Conservation (phyloP, 2,888 invertebrate species). For the Xylota segnis region DNA sequence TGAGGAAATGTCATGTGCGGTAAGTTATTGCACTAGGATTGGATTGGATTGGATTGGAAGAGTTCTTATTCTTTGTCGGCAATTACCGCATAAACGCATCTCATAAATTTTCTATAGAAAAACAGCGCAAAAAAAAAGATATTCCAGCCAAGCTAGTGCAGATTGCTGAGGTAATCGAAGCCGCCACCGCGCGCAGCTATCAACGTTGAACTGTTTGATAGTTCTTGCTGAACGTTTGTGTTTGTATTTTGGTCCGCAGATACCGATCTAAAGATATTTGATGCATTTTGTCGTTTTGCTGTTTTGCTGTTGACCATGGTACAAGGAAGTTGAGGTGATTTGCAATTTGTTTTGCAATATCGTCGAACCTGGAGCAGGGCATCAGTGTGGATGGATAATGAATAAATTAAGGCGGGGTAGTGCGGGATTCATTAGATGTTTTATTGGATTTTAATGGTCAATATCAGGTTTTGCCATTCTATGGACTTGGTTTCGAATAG, state of each 20-base stretch:
- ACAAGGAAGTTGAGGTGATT: conserved; percentile 55
- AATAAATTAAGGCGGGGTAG: background rate
- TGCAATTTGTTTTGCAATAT: conserved; percentile 60
- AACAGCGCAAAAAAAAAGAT: conserved; percentile 21
- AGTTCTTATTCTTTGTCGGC: conserved; percentile 77
- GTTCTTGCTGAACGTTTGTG: conserved; percentile 3
- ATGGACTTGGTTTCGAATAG: too few relatives aligned
- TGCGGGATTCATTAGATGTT: background rate
- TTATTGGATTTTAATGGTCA: background rate
- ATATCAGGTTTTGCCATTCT: background rate
- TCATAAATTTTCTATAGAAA: conserved; percentile 70
- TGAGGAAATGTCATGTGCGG: conserved; percentile 76
- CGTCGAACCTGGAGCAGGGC: background rate
- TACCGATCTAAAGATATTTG: conserved; percentile 58
- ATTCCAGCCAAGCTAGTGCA: conserved; percentile 9
- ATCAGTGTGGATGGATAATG: conserved; percentile 6
- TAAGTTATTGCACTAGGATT: conserved; percentile 71
- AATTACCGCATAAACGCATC: conserved; percentile 76
- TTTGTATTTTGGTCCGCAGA: conserved; percentile 45
- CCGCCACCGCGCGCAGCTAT: conserved; percentile 44
- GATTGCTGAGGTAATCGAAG: conserved; percentile 51
- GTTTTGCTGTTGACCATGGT: conserved; percentile 27
- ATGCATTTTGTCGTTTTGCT: conserved; percentile 59
- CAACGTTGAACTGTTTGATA: conserved; percentile 45
- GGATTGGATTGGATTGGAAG: conserved; percentile 59